Evolutionary conservation across 2,113 vertebrate species (phyloP).

Genomic region (Athene noctua): DNA sequence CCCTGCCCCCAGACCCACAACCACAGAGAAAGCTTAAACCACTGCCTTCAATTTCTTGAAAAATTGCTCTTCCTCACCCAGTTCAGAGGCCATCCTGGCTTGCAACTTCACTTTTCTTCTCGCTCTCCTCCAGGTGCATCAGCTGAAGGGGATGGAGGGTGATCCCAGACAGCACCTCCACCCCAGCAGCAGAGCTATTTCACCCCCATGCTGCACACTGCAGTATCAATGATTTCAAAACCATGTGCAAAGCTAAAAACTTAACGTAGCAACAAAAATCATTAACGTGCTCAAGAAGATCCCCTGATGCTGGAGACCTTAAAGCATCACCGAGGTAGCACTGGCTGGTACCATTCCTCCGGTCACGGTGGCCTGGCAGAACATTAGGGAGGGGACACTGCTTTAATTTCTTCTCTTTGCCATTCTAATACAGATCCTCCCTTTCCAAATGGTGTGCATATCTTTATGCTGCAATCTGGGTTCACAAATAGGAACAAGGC

Average conservation of each 20-base stretch:
- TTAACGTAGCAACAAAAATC: slow-evolving; percentile 59
- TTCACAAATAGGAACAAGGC: slow-evolving; percentile 16
- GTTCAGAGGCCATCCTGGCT: neutral
- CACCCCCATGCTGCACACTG: neutral
- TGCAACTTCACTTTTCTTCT: neutral
- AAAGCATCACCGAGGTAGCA: slow-evolving; percentile 7
- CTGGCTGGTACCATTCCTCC: neutral
- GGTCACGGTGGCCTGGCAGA: rapidly evolving
- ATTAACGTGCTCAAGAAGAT: slow-evolving; percentile 29
- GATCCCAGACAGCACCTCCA: neutral
- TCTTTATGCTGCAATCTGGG: neutral
- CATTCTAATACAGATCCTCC: slow-evolving; percentile 32
- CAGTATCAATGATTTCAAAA: slow-evolving; percentile 39
- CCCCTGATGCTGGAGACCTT: neutral
- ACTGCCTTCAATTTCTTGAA: neutral
- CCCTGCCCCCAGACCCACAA: neutral
- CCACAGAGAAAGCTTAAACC: neutral
- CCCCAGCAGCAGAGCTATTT: neutral
- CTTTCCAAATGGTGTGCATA: neutral
- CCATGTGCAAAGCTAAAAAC: slow-evolving; percentile 40
- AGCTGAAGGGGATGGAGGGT: neutral
- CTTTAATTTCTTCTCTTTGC: slow-evolving; percentile 35
- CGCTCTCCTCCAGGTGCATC: neutral
- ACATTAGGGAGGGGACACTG: neutral
- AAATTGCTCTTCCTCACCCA: slow-evolving; percentile 22